Evolutionary conservation across 2,888 invertebrate genomes (phyloP).

Genomic region (Bellardia pandia): DNA sequence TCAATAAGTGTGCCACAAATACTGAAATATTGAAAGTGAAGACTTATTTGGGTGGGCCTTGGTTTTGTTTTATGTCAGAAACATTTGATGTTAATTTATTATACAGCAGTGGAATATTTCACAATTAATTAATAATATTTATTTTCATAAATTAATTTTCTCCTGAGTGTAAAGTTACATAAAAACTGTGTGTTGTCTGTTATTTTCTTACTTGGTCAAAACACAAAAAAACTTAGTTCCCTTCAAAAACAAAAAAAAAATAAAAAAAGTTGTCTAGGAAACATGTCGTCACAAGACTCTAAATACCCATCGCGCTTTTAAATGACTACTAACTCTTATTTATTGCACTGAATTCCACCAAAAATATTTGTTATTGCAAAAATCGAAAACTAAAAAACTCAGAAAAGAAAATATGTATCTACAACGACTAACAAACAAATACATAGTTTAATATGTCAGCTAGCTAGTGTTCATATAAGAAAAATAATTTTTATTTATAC

Average conservation of each 20-base stretch:
- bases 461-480: slow-evolving; percentile 26
- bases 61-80: neutral
- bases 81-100: neutral
- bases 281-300: slow-evolving; percentile 61
- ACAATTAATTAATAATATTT: no score
- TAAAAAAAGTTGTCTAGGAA: slow-evolving; percentile 62
- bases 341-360: neutral
- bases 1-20: slow-evolving; percentile 22
- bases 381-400: neutral
- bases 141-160: neutral
- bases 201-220: slow-evolving; percentile 26
- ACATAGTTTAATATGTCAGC: slow-evolving; percentile 47
- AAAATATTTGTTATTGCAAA: neutral
- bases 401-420: neutral
- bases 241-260: slow-evolving; percentile 35
- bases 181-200: slow-evolving; percentile 7
- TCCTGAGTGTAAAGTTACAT: neutral
- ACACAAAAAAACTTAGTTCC: neutral
- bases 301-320: slow-evolving; percentile 31
- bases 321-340: slow-evolving; percentile 28
- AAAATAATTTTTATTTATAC: slow-evolving; percentile 1
- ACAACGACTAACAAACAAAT: slow-evolving; percentile 13
- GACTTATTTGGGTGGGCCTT: neutral
- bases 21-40: neutral
- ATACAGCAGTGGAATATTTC: no score